Conservation (phyloP, 2,888 invertebrate species). For the Oscheius sp. region DNA sequence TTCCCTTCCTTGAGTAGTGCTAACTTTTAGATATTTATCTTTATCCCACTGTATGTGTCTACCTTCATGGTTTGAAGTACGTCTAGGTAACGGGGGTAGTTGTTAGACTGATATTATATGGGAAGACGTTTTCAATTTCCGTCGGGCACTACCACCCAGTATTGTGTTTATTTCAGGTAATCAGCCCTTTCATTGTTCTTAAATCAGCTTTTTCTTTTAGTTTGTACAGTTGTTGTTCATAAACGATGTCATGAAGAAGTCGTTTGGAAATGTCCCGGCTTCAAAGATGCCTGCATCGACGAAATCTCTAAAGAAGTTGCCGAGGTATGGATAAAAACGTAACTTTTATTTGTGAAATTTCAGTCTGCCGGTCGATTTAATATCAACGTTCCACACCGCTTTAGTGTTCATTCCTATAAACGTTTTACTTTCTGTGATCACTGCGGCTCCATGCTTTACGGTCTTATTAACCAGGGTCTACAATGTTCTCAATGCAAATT, state of each 20-base stretch:
- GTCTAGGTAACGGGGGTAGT: no score
- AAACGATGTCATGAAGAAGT: constrained; percentile 96
- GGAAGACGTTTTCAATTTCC: no score
- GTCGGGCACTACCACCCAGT: no score
- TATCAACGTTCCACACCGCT: constrained; percentile 97
- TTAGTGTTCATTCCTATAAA: constrained; percentile 90
- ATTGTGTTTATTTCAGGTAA: no score
- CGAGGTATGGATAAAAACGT: constrained; percentile 36
- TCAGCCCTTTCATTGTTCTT: not conserved
- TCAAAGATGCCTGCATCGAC: constrained; percentile 76
- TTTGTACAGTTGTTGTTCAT: constrained; percentile 98
- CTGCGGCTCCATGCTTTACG: constrained; percentile 95
- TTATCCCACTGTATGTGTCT: no score
- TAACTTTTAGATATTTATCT: no score
- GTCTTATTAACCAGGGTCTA: constrained; percentile 92
- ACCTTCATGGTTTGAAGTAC: no score
- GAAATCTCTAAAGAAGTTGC: constrained; percentile 57
- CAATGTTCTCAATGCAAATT: constrained; percentile 88
- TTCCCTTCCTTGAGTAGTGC: no score
- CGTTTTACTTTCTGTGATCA: constrained; percentile 99
- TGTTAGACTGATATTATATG: no score
- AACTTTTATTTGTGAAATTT: no score
- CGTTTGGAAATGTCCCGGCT: constrained; percentile 97
- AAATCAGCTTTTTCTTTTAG: constrained; percentile 75
- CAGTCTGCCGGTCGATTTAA: constrained; percentile 80